These are phyloP conservation scores for Holcopasites calliopsidis DNA, from an alignment of 1,140 invertebrate genomes.

Conservation along the genomic window DNA sequence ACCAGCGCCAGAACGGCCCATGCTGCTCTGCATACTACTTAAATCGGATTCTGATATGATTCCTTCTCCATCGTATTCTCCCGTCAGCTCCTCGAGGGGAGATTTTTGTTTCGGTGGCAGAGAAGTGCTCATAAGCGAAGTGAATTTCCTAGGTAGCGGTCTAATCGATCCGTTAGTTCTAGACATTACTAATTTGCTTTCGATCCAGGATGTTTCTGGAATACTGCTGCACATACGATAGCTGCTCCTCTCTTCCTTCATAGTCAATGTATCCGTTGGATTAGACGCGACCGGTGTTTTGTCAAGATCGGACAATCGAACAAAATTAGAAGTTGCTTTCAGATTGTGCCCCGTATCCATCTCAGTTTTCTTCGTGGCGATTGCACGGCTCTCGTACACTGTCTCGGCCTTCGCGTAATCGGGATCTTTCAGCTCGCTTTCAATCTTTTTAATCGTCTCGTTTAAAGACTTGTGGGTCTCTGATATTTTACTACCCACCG, in stretches of 20 bases:
- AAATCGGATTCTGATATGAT: constrained; percentile 79
- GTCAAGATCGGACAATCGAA: constrained; percentile 82
- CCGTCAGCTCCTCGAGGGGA: constrained; percentile 68
- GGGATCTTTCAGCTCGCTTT: constrained; percentile 70
- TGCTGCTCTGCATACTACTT: constrained; percentile 81
- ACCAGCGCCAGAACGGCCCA: constrained; percentile 80
- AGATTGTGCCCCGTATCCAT: background rate
- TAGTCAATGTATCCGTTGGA: constrained; percentile 28
- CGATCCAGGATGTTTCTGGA: constrained; percentile 84
- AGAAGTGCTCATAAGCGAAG: constrained; percentile 73
- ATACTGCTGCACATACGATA: constrained; percentile 80
- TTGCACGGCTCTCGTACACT: constrained; percentile 25
- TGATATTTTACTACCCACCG: constrained; percentile 63
- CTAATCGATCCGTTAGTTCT: constrained; percentile 78
- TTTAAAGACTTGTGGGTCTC: constrained; percentile 74
- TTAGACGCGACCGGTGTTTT: constrained; percentile 71
- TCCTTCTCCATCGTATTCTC: constrained; percentile 71
- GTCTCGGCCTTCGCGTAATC: constrained; percentile 52
- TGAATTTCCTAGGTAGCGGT: constrained; percentile 67
- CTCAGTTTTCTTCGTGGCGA: constrained; percentile 26
- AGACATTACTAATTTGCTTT: constrained; percentile 82
- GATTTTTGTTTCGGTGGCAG: constrained; percentile 75
- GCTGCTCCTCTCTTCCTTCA: constrained; percentile 61
- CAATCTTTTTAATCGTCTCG: constrained; percentile 76
- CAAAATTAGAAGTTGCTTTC: constrained; percentile 72